Conservation (phyloP, 2,888 invertebrate species). For the Spilosoma lubricipeda region DNA sequence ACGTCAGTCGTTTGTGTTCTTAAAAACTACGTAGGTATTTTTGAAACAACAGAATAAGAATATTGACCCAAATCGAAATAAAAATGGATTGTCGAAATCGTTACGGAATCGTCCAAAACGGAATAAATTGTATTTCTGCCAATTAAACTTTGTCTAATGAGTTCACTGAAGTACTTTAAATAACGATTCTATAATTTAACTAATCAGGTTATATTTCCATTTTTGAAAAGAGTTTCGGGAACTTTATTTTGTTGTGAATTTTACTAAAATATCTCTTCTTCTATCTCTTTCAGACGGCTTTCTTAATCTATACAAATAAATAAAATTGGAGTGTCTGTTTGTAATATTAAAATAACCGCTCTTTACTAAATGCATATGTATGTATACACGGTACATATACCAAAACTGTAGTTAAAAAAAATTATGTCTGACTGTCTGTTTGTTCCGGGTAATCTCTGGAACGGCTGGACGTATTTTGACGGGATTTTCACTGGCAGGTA, state of each 20-base stretch:
- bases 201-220: neutral
- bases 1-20: neutral
- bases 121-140: neutral
- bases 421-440: no score
- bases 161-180: neutral
- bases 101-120: neutral
- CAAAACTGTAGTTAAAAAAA: no score
- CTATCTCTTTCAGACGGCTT: neutral
- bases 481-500: no score
- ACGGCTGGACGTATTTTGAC: no score
- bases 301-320: no score
- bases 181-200: neutral
- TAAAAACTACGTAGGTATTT: no score
- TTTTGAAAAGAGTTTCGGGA: neutral
- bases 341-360: no score
- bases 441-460: no score
- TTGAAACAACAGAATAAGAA: neutral
- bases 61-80: neutral
- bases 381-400: no score
- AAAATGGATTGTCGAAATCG: neutral
- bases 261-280: neutral
- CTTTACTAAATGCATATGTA: no score
- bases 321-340: no score
- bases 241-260: neutral
- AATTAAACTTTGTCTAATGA: neutral